A percentile compares a stretch with the other conserved stretches of the same genome.
Evolutionary conservation across 2,888 invertebrate genomes (phyloP).

Genomic region (Drosophila testacea): DNA sequence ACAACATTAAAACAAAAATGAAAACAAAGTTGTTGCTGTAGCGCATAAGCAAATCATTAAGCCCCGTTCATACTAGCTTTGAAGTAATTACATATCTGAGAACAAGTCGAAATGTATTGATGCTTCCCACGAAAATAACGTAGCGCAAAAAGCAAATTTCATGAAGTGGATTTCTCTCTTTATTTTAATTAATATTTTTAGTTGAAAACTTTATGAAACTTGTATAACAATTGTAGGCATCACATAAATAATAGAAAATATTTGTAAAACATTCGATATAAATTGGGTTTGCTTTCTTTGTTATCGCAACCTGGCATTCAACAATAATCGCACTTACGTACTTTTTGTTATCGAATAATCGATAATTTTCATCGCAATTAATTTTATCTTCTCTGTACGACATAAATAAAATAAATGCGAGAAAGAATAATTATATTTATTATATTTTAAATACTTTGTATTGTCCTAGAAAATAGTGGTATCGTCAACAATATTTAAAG

Average conservation of each 20-base stretch:
- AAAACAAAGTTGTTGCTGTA: slow-evolving; percentile 23
- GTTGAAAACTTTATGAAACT: too few relatives aligned
- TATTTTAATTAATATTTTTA: too few relatives aligned
- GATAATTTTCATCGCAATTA: slow-evolving; percentile 57
- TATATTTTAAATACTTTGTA: slow-evolving; percentile 18
- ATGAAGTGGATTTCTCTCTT: too few relatives aligned
- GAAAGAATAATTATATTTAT: slow-evolving; percentile 36
- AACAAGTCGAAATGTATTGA: too few relatives aligned
- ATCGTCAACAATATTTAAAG: slow-evolving; percentile 19
- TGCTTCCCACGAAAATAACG: too few relatives aligned
- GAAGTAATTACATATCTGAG: too few relatives aligned
- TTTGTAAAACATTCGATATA: too few relatives aligned
- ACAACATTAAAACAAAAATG: slow-evolving; percentile 8
- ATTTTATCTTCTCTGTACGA: slow-evolving; percentile 54
- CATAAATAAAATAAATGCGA: slow-evolving; percentile 69
- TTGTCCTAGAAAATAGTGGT: slow-evolving; percentile 21
- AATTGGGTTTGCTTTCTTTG: neutral
- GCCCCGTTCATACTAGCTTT: too few relatives aligned
- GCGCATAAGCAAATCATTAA: neutral
- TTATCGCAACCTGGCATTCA: neutral
- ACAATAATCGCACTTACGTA: neutral
- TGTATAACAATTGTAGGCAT: too few relatives aligned
- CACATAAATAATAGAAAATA: too few relatives aligned
- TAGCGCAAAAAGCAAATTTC: too few relatives aligned
- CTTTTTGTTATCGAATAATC: slow-evolving; percentile 45